phyloP scores from a whole-genome alignment of 2,113 vertebrate genomes.

The Pelodiscus sinensis region DNA sequence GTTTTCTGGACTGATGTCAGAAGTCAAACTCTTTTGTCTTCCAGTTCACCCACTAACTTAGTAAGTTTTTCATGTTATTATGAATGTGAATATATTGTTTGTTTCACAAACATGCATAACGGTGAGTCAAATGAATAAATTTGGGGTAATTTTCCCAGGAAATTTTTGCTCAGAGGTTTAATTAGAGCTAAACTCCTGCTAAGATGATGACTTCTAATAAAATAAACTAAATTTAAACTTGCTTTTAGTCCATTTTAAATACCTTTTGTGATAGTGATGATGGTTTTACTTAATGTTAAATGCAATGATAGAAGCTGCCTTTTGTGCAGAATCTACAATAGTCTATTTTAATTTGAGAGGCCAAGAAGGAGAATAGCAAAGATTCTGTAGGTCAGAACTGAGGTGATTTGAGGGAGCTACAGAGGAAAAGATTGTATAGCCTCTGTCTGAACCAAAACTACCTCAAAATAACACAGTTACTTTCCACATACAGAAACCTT shows the following conservation, averaged over 20 bases:
- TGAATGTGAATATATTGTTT: neutral
- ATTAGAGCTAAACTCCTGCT: neutral
- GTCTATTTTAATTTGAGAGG: neutral
- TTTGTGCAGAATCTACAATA: neutral
- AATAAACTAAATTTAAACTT: neutral
- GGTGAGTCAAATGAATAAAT: neutral
- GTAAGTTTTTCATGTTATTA: neutral
- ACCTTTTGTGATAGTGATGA: neutral
- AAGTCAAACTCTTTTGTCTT: constrained; percentile 42
- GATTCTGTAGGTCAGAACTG: neutral
- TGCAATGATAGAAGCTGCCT: neutral
- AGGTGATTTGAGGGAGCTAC: neutral
- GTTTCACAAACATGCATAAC: neutral
- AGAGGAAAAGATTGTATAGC: neutral
- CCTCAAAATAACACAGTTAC: neutral
- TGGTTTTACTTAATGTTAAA: neutral
- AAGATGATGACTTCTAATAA: neutral
- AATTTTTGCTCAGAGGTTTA: neutral
- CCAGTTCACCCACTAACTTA: neutral
- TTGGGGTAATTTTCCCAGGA: neutral
- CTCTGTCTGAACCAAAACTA: neutral
- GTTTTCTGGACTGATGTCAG: constrained; percentile 74
- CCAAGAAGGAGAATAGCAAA: neutral
- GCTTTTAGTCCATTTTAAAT: neutral
- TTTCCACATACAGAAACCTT: neutral